phyloP scores from a whole-genome alignment of 2,113 vertebrate genomes.

The Crotalus viridis region DNA sequence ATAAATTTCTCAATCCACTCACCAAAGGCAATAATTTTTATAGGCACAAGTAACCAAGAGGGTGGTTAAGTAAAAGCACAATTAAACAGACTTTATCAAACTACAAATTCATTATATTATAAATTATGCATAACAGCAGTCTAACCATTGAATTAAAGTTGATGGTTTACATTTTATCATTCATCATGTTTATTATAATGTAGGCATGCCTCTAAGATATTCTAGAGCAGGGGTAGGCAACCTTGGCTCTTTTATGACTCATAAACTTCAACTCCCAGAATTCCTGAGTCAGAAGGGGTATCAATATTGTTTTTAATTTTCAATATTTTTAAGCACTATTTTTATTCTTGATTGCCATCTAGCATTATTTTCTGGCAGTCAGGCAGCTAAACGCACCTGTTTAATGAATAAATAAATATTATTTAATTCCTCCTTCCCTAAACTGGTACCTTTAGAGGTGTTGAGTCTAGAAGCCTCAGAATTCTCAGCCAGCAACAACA shows the following conservation, averaged over 20 bases:
- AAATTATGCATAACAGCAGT: slow-evolving; percentile 43
- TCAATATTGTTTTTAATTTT: not conserved
- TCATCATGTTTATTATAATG: not conserved
- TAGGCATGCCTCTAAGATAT: slow-evolving; percentile 22
- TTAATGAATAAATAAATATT: not conserved
- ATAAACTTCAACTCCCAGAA: too few species aligned
- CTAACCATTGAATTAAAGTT: slow-evolving; percentile 31
- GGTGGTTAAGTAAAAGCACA: not conserved
- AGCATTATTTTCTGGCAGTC: not conserved
- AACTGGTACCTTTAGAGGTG: not conserved
- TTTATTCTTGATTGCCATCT: not conserved
- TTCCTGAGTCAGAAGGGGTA: not conserved
- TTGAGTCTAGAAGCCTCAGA: not conserved
- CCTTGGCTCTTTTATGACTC: too few species aligned
- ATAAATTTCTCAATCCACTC: not conserved
- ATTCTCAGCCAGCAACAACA: not conserved
- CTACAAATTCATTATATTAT: slow-evolving; percentile 32
- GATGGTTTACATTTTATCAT: slow-evolving; percentile 24
- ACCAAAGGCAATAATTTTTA: not conserved
- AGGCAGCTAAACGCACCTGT: not conserved
- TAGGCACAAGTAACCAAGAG: not conserved
- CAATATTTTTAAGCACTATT: not conserved
- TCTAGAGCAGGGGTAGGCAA: not conserved
- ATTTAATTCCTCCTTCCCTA: not conserved
- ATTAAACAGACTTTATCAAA: slow-evolving; percentile 47